Evolutionary conservation across 1,140 invertebrate species (phyloP).

Genomic region (Achroia grisella): DNA sequence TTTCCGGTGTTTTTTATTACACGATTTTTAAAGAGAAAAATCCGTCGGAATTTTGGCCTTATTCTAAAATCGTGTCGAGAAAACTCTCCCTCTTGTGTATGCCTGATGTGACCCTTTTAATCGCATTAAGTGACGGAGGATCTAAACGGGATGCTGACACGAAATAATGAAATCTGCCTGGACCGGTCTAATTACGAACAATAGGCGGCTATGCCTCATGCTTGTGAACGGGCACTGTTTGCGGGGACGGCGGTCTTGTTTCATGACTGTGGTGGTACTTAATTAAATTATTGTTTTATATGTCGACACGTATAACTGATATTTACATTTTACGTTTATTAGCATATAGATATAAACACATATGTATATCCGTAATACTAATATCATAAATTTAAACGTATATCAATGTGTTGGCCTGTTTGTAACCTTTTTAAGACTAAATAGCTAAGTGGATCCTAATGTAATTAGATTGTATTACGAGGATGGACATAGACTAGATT

Average conservation of each 20-base stretch:
- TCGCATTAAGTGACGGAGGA: constrained; percentile 47
- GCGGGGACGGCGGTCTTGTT: constrained; percentile 16
- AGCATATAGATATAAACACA: background rate
- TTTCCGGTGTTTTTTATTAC: constrained; percentile 9
- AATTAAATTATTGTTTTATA: constrained; percentile 13
- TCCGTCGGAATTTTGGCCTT: constrained; percentile 13
- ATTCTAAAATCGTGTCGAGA: constrained; percentile 26
- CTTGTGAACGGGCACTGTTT: constrained; percentile 22
- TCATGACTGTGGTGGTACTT: constrained; percentile 10
- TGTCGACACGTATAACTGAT: background rate
- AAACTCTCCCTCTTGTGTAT: constrained; percentile 26
- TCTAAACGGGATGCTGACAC: constrained; percentile 34
- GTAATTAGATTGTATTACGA: no score
- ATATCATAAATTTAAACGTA: no score
- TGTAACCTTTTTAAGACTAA: no score
- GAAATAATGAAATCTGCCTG: constrained; percentile 51
- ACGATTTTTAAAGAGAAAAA: constrained; percentile 1
- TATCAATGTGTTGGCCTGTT: no score
- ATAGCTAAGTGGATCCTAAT: no score
- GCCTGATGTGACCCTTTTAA: constrained; percentile 38
- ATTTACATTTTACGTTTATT: background rate
- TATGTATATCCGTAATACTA: no score
- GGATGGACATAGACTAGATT: no score
- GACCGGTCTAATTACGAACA: constrained; percentile 48
- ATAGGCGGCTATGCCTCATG: constrained; percentile 30